These are phyloP conservation scores for Agriopis marginaria DNA, from an alignment of 2,888 invertebrate species.

Conservation along the genomic window DNA sequence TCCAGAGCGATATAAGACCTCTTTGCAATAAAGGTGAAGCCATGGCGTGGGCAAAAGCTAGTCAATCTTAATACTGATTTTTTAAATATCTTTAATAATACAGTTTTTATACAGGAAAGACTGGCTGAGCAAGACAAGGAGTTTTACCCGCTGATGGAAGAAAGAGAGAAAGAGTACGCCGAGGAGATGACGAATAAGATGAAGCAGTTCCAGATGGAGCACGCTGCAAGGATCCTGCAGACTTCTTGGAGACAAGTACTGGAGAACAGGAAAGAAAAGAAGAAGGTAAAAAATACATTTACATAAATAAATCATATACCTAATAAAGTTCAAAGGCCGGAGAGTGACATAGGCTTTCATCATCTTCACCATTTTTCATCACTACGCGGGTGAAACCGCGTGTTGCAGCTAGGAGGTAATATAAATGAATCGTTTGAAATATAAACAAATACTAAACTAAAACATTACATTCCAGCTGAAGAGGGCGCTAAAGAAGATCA, in stretches of 20 bases:
- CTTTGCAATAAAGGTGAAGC: too few relatives aligned
- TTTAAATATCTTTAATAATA: too few relatives aligned
- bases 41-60: too few relatives aligned
- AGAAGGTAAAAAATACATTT: conserved; percentile 3
- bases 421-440: neutral
- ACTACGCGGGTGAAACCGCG: too few relatives aligned
- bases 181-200: conserved; percentile 81
- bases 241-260: conserved; percentile 72
- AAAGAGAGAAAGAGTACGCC: conserved; percentile 84
- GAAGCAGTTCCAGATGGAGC: conserved; percentile 71
- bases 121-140: conserved; percentile 74
- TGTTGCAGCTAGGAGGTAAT: too few relatives aligned
- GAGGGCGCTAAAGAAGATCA: conserved; percentile 58
- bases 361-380: too few relatives aligned
- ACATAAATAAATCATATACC: too few relatives aligned
- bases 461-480: neutral
- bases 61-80: too few relatives aligned
- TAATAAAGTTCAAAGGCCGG: too few relatives aligned
- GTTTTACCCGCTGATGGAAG: conserved; percentile 79
- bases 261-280: conserved; percentile 72
- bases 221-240: conserved; percentile 76
- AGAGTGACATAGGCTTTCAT: too few relatives aligned
- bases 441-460: neutral
- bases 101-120: neutral
- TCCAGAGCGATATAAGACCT: too few relatives aligned